Evolutionary conservation across 2,113 vertebrate species (phyloP).

Genomic region (Spheniscus mendiculus): DNA sequence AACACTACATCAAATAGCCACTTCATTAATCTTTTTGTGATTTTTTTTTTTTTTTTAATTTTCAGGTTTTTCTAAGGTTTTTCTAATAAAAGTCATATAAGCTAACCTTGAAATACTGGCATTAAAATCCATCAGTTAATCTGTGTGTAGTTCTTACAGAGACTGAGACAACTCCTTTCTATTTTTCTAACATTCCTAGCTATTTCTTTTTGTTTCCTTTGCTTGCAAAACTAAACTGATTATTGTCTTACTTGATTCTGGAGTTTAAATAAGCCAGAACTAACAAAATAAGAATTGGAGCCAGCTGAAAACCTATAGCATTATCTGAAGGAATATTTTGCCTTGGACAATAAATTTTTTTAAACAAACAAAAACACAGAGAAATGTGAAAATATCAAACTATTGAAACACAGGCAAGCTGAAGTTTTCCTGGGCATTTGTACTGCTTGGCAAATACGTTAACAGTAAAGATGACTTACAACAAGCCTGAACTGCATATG

Average conservation of each 20-base stretch:
- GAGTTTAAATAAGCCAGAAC: neutral
- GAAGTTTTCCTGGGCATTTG: neutral
- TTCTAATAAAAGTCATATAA: neutral
- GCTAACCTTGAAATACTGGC: neutral
- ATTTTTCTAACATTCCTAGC: neutral
- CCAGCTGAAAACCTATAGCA: neutral
- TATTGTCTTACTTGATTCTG: neutral
- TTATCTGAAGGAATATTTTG: neutral
- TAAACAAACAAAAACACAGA: neutral
- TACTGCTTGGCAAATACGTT: neutral
- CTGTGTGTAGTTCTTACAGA: neutral
- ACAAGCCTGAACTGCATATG: neutral
- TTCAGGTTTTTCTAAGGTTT: neutral
- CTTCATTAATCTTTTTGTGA: constrained; percentile 2
- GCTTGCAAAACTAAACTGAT: neutral
- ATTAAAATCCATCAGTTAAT: neutral
- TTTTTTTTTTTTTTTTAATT: neutral
- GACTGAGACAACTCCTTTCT: neutral
- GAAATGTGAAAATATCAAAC: neutral
- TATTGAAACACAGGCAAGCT: neutral
- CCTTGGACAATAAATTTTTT: neutral
- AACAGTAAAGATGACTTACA: neutral
- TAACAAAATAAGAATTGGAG: neutral
- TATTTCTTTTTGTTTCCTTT: neutral
- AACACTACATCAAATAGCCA: constrained; percentile 27